Percentiles rank a stretch among this genome's conserved stretches.
Evolutionary conservation across 2,888 invertebrate genomes (phyloP).

Genomic region (Drosophila lutescens): DNA sequence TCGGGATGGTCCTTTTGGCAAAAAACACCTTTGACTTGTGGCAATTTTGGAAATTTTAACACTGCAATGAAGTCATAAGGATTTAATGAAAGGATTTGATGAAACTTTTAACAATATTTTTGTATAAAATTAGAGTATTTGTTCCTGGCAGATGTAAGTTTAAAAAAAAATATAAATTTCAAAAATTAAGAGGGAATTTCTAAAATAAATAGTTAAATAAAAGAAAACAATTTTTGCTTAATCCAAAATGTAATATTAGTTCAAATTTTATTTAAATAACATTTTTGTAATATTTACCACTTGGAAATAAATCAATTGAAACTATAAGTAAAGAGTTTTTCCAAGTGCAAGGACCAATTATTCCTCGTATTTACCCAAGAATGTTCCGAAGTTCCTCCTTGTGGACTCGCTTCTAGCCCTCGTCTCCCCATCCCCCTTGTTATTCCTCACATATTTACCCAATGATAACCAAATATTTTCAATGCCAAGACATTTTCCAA

Average conservation of each 20-base stretch:
- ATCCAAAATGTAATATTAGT: too few species aligned
- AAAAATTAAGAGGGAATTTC: too few species aligned
- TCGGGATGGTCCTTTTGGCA: neutral
- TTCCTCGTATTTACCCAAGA: neutral
- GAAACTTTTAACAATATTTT: too few species aligned
- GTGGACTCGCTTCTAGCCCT: neutral
- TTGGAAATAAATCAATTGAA: neutral
- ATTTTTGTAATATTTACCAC: neutral
- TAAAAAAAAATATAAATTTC: too few species aligned
- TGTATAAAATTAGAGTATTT: too few species aligned
- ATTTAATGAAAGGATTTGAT: too few species aligned
- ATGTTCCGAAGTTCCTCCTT: neutral
- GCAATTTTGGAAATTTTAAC: neutral
- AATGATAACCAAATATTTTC: constrained; percentile 55
- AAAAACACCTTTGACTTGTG: constrained; percentile 22
- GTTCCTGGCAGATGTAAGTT: too few species aligned
- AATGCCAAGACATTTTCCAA: constrained; percentile 49
- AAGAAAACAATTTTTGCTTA: too few species aligned
- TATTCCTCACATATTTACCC: constrained; percentile 37
- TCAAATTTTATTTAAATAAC: too few species aligned
- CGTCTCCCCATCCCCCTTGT: neutral
- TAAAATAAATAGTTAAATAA: too few species aligned
- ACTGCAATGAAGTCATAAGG: neutral
- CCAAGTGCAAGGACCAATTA: constrained; percentile 11
- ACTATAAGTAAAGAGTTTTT: neutral